These are phyloP conservation scores for Tarsius wallacei DNA, from an alignment of 2,797 vertebrate species.

Conservation along the genomic window DNA sequence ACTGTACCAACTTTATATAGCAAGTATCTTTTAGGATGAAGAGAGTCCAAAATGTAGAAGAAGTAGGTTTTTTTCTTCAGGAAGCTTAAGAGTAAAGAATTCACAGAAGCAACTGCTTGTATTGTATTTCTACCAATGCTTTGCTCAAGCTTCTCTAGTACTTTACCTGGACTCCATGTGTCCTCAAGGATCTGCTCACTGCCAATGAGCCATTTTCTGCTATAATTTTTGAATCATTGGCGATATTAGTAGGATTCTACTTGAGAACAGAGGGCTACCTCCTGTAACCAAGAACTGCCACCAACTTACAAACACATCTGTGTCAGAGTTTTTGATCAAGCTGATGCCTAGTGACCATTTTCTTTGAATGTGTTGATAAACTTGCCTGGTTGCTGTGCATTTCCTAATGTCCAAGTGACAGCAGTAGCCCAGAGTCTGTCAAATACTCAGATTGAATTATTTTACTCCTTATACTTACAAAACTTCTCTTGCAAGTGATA, in stretches of 20 bases:
- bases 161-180: not conserved
- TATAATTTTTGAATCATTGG: conserved; percentile 14
- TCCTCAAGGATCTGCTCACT: not conserved
- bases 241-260: not conserved
- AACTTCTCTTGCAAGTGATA: conserved; percentile 25
- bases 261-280: not conserved
- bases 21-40: not conserved
- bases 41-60: not conserved
- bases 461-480: conserved; percentile 47
- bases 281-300: not conserved
- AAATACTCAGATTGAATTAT: conserved; percentile 13
- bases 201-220: not conserved
- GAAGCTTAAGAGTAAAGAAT: not conserved
- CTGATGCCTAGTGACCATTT: not conserved
- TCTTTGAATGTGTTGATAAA: not conserved
- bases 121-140: conserved; percentile 8
- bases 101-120: not conserved
- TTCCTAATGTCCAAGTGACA: conserved; percentile 26
- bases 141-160: conserved; percentile 12
- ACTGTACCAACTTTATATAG: not conserved
- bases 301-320: not conserved
- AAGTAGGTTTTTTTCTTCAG: not conserved
- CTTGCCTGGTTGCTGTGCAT: conserved; percentile 38
- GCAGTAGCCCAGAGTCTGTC: not conserved
- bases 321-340: conserved; percentile 21